Evolutionary conservation across 2,888 invertebrate species (phyloP), one percentile per base, ranked within the genome.

Genomic region (Acronicta alni): DNA sequence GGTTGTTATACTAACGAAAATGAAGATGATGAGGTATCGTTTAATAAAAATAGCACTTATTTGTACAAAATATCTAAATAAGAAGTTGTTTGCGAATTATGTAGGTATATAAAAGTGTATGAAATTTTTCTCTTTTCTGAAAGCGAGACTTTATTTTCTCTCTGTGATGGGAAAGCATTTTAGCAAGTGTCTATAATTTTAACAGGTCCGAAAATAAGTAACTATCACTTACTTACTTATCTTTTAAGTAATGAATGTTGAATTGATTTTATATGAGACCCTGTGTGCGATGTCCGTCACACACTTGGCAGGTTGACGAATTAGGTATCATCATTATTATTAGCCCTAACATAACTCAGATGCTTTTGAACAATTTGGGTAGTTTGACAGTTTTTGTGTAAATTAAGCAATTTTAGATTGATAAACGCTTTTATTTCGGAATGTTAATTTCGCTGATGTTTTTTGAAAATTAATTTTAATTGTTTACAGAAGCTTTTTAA

Each of bases 401-500:
- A 20, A 41, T 39, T 17, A 48, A 67, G 20, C 26, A 67, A 48
- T 52, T 59, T 59, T 17, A 59, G 30, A 46, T 59, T 20, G 60
- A 67, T 39, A 30, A 51, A 39, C 51, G 37, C 46, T 69, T 54
- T 58, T 47, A 38, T 35, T 30, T 38, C 1, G 14, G 37, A 44
- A 20, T 48, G 39, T 52, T 62, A 10, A 42, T 58, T 44, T 20
- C 23, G 43, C 70, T 69, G 53, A 46, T 62, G 63, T 58, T 54
- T 45, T n/a, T 48, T 30, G 12, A 38, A 30, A 30, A 48, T 32
- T 52, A 32, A 18, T 48, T 52, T 57, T 52, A 56, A 51, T 62
- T 62, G 38, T 51, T 32, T n/a, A 20, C 2, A 49, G n/a, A n/a
- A 17, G 61, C 6, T n/a, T 35, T 35, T n/a, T 35, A n/a, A 35